Conservation (phyloP, 2,113 vertebrate genomes). For the Kryptolebias marmoratus region DNA sequence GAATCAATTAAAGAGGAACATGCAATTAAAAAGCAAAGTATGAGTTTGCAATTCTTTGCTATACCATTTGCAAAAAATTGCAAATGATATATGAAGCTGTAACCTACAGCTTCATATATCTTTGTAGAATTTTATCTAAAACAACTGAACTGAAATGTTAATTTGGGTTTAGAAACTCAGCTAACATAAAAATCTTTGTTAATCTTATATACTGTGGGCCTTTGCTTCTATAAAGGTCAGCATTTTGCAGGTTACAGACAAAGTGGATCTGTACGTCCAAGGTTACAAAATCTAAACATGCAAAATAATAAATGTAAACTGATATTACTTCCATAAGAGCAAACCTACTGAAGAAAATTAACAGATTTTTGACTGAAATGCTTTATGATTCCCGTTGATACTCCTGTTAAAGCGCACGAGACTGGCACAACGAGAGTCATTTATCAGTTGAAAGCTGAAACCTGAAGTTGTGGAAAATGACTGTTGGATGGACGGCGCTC, state of each 20-base stretch:
- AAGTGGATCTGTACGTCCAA: neutral
- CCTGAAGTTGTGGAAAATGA: conserved; percentile 24
- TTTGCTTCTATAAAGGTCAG: conserved; percentile 2
- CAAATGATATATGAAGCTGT: too few species aligned
- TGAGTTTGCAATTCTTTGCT: too few species aligned
- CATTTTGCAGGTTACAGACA: neutral
- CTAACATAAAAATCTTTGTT: conserved; percentile 4
- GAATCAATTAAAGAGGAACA: too few species aligned
- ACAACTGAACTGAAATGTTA: too few species aligned
- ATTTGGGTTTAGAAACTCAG: neutral
- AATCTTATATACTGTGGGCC: neutral
- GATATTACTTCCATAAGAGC: neutral
- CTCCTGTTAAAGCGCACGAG: conserved; percentile 1
- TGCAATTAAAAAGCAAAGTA: too few species aligned
- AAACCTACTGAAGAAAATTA: neutral
- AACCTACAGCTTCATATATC: too few species aligned
- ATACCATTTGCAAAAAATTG: too few species aligned
- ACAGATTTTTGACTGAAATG: neutral
- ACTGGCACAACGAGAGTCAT: conserved; percentile 25
- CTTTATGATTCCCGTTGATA: conserved; percentile 18
- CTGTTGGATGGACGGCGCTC: conserved; percentile 5
- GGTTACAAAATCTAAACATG: neutral
- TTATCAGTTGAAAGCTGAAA: conserved; percentile 44
- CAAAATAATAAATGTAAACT: neutral
- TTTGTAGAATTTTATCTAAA: too few species aligned